Base-by-base conservation (phyloP, 1,140 invertebrate genomes). In the Heliothis virescens region DNA sequence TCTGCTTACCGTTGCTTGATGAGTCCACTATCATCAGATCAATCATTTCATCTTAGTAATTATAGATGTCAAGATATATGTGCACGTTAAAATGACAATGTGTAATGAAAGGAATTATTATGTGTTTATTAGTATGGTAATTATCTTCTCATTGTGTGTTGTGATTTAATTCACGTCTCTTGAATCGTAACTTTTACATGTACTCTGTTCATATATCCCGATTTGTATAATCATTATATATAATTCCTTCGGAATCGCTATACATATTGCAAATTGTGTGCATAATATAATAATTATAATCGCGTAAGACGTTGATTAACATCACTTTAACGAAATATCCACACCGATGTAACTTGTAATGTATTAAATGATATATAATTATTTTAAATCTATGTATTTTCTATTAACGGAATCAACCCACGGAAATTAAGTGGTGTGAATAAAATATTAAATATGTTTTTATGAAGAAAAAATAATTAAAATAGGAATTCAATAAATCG, bases 21-120 rank as follows among this genome's bases (percentile, higher is more conserved):
- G 34, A 41, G 34, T 83, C 86, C 84, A 86, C 82, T 84, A 84
- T 84, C 87, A 86, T 88, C 87, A 85, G 87, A 86, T 88, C 87
- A 85, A 88, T 85, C 80, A 83, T 83, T 83, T 89, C 84, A 85
- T 67, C 18, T 85, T 87, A 57, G 53, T 72, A 10, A 57, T 63
- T 63, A 55, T 57, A 34, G 52, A 72, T 72, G 69, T 72, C 69
- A 57, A n/a, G 48, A 18, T 57, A 74, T 74, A 60, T 74, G 34
- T 74, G 57, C 57, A 48, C 55, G 48, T 60, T 57, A 74, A 60
- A 57, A 74, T 74, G 34, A 74, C 67, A 71, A 57, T 48, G 72
- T 74, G 57, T 41, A 48, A n/a, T 71, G 67, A 57, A 74, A 74
- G 15, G 57, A 74, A 34, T 41, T 73, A 55, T 50, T 59, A 74